A percentile compares a stretch with the other conserved stretches of the same genome.
Conservation (phyloP, 2,888 invertebrate species). For the Drosophila testacea region DNA sequence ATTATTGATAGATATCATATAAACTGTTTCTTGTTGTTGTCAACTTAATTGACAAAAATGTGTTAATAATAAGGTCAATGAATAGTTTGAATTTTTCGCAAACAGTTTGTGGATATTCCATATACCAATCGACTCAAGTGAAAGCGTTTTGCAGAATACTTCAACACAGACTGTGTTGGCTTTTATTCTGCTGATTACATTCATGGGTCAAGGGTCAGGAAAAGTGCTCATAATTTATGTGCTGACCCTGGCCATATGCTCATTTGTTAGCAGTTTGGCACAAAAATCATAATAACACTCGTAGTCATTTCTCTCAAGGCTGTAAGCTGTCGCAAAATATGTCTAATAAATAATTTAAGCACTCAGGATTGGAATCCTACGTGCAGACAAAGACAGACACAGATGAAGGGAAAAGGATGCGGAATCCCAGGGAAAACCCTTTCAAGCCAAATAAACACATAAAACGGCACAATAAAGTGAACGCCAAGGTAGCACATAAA, state of each 20-base stretch:
- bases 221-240: conserved; percentile 63
- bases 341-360: conserved; percentile 77
- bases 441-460: conserved; percentile 73
- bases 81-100: conserved; percentile 57
- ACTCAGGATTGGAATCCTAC: conserved; percentile 44
- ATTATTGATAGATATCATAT: conserved; percentile 39
- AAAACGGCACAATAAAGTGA: conserved; percentile 63
- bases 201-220: conserved; percentile 40
- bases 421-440: conserved; percentile 51
- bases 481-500: conserved; percentile 53
- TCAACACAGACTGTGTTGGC: conserved; percentile 21
- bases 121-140: too few species aligned
- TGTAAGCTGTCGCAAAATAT: conserved; percentile 73
- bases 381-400: background rate
- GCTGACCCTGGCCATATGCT: conserved; percentile 56
- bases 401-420: background rate
- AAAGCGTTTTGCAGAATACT: conserved; percentile 1
- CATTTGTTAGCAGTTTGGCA: conserved; percentile 54
- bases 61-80: conserved; percentile 58
- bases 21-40: conserved; percentile 38
- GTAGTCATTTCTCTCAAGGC: conserved; percentile 52
- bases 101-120: conserved; percentile 1
- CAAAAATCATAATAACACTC: conserved; percentile 56
- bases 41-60: conserved; percentile 65
- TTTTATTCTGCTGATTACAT: conserved; percentile 55